Evolutionary conservation across 2,888 invertebrate species (phyloP).

Genomic region (Chouioia cunea): DNA sequence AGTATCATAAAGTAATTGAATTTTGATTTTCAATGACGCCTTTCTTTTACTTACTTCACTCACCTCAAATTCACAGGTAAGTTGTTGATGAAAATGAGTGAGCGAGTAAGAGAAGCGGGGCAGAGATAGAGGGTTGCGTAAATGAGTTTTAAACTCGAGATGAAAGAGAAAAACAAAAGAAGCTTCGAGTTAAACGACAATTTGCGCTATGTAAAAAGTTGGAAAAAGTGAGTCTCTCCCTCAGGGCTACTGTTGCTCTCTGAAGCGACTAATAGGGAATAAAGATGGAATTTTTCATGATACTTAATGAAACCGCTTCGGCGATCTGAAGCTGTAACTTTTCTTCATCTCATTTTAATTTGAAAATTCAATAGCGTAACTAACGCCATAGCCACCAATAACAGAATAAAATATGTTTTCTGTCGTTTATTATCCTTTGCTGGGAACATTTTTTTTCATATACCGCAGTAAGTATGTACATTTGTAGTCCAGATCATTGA

Average conservation of each 20-base stretch:
- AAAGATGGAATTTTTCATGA: constrained; percentile 20
- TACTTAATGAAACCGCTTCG: constrained; percentile 12
- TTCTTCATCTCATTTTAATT: not conserved
- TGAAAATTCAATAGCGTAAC: constrained; percentile 13
- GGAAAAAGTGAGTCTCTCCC: constrained; percentile 10
- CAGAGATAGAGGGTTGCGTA: constrained; percentile 20
- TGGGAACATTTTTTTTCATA: too few relatives aligned
- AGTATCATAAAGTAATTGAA: too few relatives aligned
- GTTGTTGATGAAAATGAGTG: constrained; percentile 34
- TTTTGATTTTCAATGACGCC: too few relatives aligned
- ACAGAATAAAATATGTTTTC: not conserved
- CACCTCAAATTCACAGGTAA: constrained; percentile 22
- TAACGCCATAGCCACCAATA: not conserved
- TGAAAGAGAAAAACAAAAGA: not conserved
- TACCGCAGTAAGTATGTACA: too few relatives aligned
- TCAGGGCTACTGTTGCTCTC: constrained; percentile 7
- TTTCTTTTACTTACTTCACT: not conserved
- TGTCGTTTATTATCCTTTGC: too few relatives aligned
- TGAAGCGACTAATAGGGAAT: constrained; percentile 18
- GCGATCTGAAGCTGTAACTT: not conserved
- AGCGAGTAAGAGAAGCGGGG: too few relatives aligned
- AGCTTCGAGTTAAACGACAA: constrained; percentile 21
- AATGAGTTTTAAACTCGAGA: constrained; percentile 36
- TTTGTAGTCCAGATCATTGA: too few relatives aligned
- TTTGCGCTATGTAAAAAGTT: constrained; percentile 24